Evolutionary conservation across 2,888 invertebrate genomes (phyloP), one percentile per base, ranked within the genome.

Genomic region (Eulithis testata): DNA sequence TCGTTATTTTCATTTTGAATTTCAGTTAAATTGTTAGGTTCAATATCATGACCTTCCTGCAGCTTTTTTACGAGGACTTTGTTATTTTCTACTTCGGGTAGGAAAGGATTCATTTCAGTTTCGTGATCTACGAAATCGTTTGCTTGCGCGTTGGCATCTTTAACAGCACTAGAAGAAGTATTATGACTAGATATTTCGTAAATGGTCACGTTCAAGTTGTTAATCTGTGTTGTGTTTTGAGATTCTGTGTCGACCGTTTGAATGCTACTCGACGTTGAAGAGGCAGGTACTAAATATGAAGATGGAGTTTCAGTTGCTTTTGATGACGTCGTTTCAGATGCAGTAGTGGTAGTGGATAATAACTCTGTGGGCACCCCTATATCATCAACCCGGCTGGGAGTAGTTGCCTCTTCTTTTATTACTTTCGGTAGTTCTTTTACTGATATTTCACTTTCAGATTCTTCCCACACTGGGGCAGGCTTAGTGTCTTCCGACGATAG

Each of bases 51-150:
- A 2, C 93, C 94, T 74, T 94, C 93, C 82, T 94, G 94, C n/a
- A 95, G 83, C 76, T 94, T 94, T 76, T 94, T 94, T 1, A 94
- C 93, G 43, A 94, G 88, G 11, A 91, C 93, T 73, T 94, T 94
- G 76, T 95, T 94, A 70, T 93, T 95, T 81, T 95, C 95, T 14
- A 94, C 89, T 77, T 95, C 95, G 7, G 95, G 95, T 73, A 96
- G 84, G 77, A 95, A 95, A 5, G 95, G 95, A 67, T 95, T 95
- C 95, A 95, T 95, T 74, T 94, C 94, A 52, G 94, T 93, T 76
- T 87, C 88, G 68, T 91, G 91, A 62, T 91, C 91, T 56, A 86
- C 90, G 54, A 88, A 87, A 71, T 90, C 89, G 1, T 85, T 71
- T 5, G 86, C 83, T 59, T 87, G 87, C 4, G 82, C 62, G 72